Conservation (phyloP, 2,888 invertebrate species). For the Melinaea marsaeus region DNA sequence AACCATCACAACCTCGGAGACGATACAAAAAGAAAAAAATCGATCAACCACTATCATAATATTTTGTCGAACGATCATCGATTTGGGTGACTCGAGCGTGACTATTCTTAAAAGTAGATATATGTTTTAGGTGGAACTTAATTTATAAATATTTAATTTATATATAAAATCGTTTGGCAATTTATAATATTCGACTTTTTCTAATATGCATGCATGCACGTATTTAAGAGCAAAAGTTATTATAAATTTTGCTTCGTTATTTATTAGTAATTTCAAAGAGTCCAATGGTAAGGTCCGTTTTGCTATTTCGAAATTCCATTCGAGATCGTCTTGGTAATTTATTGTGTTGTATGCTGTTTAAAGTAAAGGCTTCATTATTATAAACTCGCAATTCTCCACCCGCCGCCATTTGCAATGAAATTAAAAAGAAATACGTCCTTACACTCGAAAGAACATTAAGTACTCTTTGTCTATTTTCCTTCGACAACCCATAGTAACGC, state of each 20-base stretch:
- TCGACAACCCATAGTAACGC: conserved; percentile 65
- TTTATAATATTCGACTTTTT: not conserved
- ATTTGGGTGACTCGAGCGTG: conserved; percentile 2
- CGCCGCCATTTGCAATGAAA: conserved; percentile 37
- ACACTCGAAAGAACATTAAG: conserved; percentile 65
- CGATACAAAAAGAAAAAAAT: conserved; percentile 44
- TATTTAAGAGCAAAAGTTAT: not conserved
- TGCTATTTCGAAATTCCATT: conserved; percentile 22
- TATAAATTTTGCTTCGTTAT: not conserved
- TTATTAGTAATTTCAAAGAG: conserved; percentile 1
- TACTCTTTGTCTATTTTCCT: conserved; percentile 64
- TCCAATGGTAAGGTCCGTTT: conserved; percentile 11
- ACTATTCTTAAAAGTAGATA: conserved; percentile 1
- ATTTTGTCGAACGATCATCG: conserved; percentile 33
- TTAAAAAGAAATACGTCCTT: conserved; percentile 50
- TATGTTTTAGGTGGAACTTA: not conserved
- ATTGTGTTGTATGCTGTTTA: conserved; percentile 24
- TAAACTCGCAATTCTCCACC: conserved; percentile 30
- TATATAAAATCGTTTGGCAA: not conserved
- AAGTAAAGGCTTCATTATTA: conserved; percentile 31
- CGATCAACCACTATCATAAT: conserved; percentile 28
- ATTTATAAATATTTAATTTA: too few relatives aligned
- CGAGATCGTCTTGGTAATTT: conserved; percentile 24
- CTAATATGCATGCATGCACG: not conserved
- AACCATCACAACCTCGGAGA: conserved; percentile 43